These are phyloP conservation scores for Hyles lineata DNA, from an alignment of 2,888 invertebrate species.

Conservation along the genomic window DNA sequence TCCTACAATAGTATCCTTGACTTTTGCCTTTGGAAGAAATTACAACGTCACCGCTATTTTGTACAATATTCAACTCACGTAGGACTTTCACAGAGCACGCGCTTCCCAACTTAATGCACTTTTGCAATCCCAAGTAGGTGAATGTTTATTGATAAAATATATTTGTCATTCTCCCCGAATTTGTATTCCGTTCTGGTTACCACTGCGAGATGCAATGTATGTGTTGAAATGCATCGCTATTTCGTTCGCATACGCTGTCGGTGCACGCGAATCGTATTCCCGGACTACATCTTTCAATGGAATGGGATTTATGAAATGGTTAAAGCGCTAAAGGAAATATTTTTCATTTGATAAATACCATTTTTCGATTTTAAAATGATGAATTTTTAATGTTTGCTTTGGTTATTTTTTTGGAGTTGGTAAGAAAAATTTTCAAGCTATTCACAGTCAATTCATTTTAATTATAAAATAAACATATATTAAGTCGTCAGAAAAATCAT, in stretches of 20 bases:
- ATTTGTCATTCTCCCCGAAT: constrained; percentile 35
- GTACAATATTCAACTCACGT: constrained; percentile 60
- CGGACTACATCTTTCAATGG: neutral
- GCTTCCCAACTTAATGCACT: constrained; percentile 46
- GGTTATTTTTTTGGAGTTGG: no score
- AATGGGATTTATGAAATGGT: neutral
- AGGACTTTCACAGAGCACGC: constrained; percentile 71
- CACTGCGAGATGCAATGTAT: constrained; percentile 38
- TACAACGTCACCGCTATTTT: neutral
- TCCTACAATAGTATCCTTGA: neutral
- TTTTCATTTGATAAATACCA: no score
- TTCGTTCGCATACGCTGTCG: constrained; percentile 30
- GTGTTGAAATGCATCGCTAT: constrained; percentile 39
- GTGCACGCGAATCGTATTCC: neutral
- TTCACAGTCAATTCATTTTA: no score
- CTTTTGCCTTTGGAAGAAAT: constrained; percentile 13
- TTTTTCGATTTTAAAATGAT: no score
- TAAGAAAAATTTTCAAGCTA: no score
- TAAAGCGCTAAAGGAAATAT: no score
- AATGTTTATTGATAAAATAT: constrained; percentile 57
- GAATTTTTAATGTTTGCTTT: no score
- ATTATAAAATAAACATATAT: no score
- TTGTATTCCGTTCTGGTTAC: constrained; percentile 41
- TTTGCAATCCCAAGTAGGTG: constrained; percentile 57
- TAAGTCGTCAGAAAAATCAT: no score